A percentile compares a stretch with the other conserved stretches of the same genome.
Evolutionary conservation across 2,797 vertebrate species (phyloP).

Genomic region (Lates japonicus): DNA sequence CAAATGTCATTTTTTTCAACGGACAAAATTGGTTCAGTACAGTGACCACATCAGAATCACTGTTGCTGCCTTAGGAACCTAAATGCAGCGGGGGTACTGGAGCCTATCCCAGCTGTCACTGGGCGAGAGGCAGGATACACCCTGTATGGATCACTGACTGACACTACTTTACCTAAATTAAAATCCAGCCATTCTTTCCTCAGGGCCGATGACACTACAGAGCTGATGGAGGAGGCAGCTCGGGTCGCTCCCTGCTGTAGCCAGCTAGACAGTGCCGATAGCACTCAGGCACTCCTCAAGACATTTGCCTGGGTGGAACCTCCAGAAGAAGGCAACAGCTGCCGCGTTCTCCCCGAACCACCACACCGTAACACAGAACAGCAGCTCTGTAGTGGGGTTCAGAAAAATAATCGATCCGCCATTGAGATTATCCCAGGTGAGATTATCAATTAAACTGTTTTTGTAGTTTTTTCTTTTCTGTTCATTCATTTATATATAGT

Average conservation of each 20-base stretch:
- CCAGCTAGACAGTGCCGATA: constrained; percentile 64
- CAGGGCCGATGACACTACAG: constrained; percentile 81
- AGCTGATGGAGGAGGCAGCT: constrained; percentile 78
- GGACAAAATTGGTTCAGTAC: too few species aligned
- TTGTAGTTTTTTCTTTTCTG: neutral
- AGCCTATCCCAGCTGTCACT: too few species aligned
- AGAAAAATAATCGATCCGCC: constrained; percentile 16
- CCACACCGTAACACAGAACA: constrained; percentile 14
- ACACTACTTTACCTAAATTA: neutral
- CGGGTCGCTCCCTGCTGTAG: constrained; percentile 49
- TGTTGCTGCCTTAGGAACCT: too few species aligned
- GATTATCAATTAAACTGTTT: neutral
- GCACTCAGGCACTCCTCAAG: constrained; percentile 82
- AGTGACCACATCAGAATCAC: too few species aligned
- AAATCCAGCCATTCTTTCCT: constrained; percentile 21
- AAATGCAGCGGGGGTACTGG: too few species aligned
- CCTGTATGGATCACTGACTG: neutral
- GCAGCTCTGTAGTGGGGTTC: constrained; percentile 4
- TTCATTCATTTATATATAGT: neutral
- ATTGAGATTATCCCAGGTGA: constrained; percentile 24
- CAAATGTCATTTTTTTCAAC: too few species aligned
- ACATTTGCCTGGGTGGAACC: constrained; percentile 82
- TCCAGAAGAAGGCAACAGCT: constrained; percentile 62
- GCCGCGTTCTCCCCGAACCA: constrained; percentile 23
- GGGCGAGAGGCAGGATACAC: too few species aligned